Conservation (phyloP, 2,797 vertebrate species). For the Muscicapa striata region DNA sequence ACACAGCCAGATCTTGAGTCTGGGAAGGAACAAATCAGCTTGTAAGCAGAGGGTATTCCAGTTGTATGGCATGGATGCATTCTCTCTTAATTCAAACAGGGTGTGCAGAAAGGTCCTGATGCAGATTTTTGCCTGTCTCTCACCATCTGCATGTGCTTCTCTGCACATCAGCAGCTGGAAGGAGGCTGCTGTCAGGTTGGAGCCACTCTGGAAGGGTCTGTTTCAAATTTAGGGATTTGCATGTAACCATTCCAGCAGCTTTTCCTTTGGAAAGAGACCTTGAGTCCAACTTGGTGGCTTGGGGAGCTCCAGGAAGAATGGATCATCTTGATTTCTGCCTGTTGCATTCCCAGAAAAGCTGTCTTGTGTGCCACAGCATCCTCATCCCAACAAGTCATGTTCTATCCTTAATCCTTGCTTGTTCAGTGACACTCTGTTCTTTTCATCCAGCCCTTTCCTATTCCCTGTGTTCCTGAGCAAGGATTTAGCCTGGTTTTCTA, state of each 20-base stretch:
- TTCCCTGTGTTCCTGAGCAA: neutral
- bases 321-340: neutral
- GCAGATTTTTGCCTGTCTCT: neutral
- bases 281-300: fast-evolving
- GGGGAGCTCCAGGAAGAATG: neutral
- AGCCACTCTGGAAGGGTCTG: neutral
- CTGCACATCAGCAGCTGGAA: slow-evolving; percentile 18
- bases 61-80: neutral
- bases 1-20: neutral
- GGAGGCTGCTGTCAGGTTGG: neutral
- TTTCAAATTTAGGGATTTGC: neutral
- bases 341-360: neutral
- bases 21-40: neutral
- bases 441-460: neutral
- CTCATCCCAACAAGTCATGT: neutral
- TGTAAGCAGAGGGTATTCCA: neutral
- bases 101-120: neutral
- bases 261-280: neutral
- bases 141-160: slow-evolving; percentile 45
- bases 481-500: neutral
- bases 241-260: fast-evolving
- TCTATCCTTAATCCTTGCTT: neutral
- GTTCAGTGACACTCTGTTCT: neutral
- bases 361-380: neutral
- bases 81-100: slow-evolving; percentile 4